Conservation (phyloP, 1,140 invertebrate genomes). For the Anoplolepis gracilipes region DNA sequence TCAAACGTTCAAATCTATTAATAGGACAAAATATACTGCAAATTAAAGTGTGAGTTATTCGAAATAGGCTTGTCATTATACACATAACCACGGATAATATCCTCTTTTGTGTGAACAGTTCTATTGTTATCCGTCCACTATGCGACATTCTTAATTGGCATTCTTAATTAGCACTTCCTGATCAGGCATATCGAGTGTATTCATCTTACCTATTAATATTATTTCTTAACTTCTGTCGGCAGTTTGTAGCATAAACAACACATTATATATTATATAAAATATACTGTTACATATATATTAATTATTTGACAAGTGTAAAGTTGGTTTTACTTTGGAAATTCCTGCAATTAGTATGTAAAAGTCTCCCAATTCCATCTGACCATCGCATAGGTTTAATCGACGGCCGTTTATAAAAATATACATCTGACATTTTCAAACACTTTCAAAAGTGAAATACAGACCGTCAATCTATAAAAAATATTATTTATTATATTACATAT, state of each 20-base stretch:
- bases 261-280: not conserved
- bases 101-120: conserved; percentile 44
- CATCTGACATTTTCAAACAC: conserved; percentile 58
- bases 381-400: conserved; percentile 33
- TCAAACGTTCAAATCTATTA: not conserved
- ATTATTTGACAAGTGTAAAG: conserved; percentile 2
- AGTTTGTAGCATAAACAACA: conserved; percentile 44
- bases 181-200: not conserved
- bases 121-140: conserved; percentile 62
- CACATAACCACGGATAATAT: conserved; percentile 72
- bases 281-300: not conserved
- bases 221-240: conserved; percentile 19
- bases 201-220: not conserved
- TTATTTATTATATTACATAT: not conserved
- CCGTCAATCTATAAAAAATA: conserved; percentile 51
- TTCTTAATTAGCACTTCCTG: conserved; percentile 2
- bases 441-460: conserved; percentile 67
- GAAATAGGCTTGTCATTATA: conserved; percentile 71
- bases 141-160: not conserved
- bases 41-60: conserved; percentile 27
- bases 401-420: conserved; percentile 63
- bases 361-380: conserved; percentile 63
- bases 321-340: conserved; percentile 67
- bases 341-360: conserved; percentile 61
- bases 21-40: not conserved